These are phyloP conservation scores for Leguminivora glycinivorella DNA, from an alignment of 1,140 invertebrate genomes.

Conservation along the genomic window DNA sequence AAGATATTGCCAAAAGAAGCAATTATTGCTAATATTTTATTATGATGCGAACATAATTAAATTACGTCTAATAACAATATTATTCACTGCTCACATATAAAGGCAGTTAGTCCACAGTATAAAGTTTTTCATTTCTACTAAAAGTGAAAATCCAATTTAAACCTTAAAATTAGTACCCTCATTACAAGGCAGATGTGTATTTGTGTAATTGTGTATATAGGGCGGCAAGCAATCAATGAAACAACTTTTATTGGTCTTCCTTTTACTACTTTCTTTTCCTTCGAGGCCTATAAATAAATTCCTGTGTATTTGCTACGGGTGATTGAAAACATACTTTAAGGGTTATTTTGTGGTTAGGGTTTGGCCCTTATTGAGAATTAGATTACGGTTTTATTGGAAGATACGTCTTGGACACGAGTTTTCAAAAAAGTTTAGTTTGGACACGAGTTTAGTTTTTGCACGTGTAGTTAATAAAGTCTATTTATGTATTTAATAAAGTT, in stretches of 20 bases:
- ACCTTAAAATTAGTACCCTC: conserved; percentile 48
- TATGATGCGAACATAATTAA: too few relatives aligned
- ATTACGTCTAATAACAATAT: too few relatives aligned
- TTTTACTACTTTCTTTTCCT: conserved; percentile 49
- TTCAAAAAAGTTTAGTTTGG: too few relatives aligned
- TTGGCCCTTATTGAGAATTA: not conserved
- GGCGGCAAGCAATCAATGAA: conserved; percentile 52
- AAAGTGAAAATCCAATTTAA: conserved; percentile 34
- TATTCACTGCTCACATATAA: too few relatives aligned
- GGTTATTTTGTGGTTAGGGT: conserved; percentile 12
- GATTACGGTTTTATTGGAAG: not conserved
- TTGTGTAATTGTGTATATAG: conserved; percentile 15
- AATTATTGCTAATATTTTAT: too few relatives aligned
- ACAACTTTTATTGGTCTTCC: conserved; percentile 56
- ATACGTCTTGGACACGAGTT: too few relatives aligned
- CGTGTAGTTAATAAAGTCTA: too few relatives aligned
- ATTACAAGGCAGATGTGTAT: conserved; percentile 59
- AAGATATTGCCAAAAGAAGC: too few relatives aligned
- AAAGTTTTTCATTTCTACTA: not conserved
- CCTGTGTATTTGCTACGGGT: conserved; percentile 24
- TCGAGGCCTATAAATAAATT: conserved; percentile 37
- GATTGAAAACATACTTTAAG: conserved; percentile 26
- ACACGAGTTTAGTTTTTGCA: too few relatives aligned
- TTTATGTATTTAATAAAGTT: too few relatives aligned
- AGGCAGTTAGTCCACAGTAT: too few relatives aligned